Evolutionary conservation across 2,113 vertebrate species (phyloP), one percentile per base, ranked within the genome.

Genomic region (Dolichallabes microphthalmus): DNA sequence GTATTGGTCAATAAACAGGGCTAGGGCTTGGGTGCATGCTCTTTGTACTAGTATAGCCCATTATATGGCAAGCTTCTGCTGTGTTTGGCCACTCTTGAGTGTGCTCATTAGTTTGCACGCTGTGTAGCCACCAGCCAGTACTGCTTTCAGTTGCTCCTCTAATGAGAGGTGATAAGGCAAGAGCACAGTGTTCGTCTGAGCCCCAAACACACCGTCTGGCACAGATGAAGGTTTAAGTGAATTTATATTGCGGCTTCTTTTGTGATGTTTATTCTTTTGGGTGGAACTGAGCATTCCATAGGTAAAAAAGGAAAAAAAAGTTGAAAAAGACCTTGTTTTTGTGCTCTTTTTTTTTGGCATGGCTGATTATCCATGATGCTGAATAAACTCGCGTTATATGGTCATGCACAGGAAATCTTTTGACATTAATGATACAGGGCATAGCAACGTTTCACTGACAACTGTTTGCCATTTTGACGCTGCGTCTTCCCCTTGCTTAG

Each of bases 111-210:
- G 50, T n/a, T 68, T 45, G 66, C 79, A 27, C 12, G 52, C 57
- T 71, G 35, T 35, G 61, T 58, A 76, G 30, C 80, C 58, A 66
- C 58, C 79, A 27, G 58, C 84, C 30, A 25, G 32, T 58, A 50
- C 57, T 50, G 66, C 81, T 80, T 83, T 83, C 84, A 80, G 61
- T 82, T 30, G 63, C 68, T 71, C 8, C 74, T 78, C 77, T 86
- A 86, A 88, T 86, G 85, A 88, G 77, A 86, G 82, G 84, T 83
- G 68, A 86, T 80, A 60, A 86, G 61, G 61, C 35, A 82, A 58
- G 81, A 80, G 84, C 84, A 88, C 64, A 53, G 52, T 76, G 57
- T 25, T 80, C 58, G 32, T 73, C 50, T 75, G n/a, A 9, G 15
- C 52, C 68, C 15, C 66, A 83, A n/a, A 73, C 53, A 27, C 66